A percentile compares a stretch with the other conserved stretches of the same genome.
These are phyloP conservation scores for Ferdinandea cuprea DNA, from an alignment of 2,888 invertebrate genomes.

Conservation along the genomic window DNA sequence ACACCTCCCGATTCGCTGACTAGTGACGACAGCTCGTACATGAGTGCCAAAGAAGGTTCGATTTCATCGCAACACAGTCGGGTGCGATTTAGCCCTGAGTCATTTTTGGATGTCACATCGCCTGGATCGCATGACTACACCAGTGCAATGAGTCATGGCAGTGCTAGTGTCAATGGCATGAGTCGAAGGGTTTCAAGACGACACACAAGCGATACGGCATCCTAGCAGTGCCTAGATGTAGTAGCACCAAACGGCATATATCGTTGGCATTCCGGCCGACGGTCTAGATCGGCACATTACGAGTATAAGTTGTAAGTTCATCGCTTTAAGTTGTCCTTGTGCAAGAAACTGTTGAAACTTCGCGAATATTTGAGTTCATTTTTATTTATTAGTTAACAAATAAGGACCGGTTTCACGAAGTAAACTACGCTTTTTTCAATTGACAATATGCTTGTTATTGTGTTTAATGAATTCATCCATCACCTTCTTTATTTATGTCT, in stretches of 20 bases:
- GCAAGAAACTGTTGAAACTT: slow-evolving; percentile 12
- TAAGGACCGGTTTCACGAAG: not conserved
- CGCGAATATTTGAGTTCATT: not conserved
- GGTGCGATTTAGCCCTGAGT: slow-evolving; percentile 91
- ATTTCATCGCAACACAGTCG: slow-evolving; percentile 88
- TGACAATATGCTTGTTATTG: no score
- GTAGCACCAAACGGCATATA: slow-evolving; percentile 76
- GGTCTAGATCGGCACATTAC: slow-evolving; percentile 82
- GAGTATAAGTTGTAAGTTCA: slow-evolving; percentile 81
- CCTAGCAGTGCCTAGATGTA: slow-evolving; percentile 82
- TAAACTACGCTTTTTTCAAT: slow-evolving; percentile 1
- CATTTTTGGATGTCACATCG: slow-evolving; percentile 85
- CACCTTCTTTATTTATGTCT: no score
- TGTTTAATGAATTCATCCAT: no score
- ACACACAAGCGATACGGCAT: slow-evolving; percentile 79
- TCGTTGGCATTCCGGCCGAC: slow-evolving; percentile 82
- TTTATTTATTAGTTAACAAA: not conserved
- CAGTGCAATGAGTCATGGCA: slow-evolving; percentile 54
- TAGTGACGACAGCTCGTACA: slow-evolving; percentile 94
- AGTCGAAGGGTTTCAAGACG: slow-evolving; percentile 78
- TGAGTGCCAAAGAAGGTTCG: slow-evolving; percentile 91
- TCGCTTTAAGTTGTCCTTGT: slow-evolving; percentile 23
- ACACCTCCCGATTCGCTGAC: slow-evolving; percentile 93
- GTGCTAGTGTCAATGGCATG: slow-evolving; percentile 69
- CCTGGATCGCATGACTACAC: slow-evolving; percentile 64